A percentile compares a stretch with the other conserved stretches of the same genome.
Evolutionary conservation across 1,140 invertebrate genomes (phyloP).

Genomic region (Monomorium pharaonis): DNA sequence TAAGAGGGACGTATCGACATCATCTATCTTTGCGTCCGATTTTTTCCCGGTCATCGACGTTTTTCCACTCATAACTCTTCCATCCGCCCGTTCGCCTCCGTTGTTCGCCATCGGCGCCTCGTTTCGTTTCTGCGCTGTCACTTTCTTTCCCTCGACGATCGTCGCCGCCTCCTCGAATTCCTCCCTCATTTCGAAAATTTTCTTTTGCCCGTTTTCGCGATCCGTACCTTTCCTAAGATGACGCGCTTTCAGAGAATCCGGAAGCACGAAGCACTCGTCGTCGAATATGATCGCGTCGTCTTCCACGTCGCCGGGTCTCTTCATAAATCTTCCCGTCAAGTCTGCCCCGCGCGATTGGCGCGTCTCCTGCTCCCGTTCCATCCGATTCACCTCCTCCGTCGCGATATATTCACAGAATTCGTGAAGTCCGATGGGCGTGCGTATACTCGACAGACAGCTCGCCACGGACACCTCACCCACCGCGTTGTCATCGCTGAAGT

Average conservation of each 20-base stretch:
- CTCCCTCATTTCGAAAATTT: not conserved
- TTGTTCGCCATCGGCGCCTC: not conserved
- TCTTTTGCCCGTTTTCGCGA: not conserved
- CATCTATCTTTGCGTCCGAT: conserved; percentile 13
- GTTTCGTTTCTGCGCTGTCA: not conserved
- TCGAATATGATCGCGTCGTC: conserved; percentile 55
- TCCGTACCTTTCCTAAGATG: not conserved
- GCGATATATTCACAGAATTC: conserved; percentile 86
- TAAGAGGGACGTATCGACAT: conserved; percentile 60
- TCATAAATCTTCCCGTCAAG: conserved; percentile 65
- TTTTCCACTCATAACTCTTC: conserved; percentile 46
- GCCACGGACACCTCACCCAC: conserved; percentile 76
- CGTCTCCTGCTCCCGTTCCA: conserved; percentile 80
- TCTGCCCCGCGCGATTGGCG: conserved; percentile 25
- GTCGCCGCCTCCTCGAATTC: not conserved
- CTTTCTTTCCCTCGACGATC: not conserved
- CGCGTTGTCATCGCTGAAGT: conserved; percentile 83
- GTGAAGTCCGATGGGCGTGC: conserved; percentile 85
- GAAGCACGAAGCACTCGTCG: conserved; percentile 70
- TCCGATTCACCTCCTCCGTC: conserved; percentile 84
- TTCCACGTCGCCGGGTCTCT: conserved; percentile 35
- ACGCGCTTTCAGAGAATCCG: conserved; percentile 63
- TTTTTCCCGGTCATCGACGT: conserved; percentile 26
- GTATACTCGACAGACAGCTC: conserved; percentile 81
- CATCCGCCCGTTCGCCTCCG: conserved; percentile 15